Evolutionary conservation across 2,888 invertebrate species (phyloP).

Genomic region (Allygus modestus): DNA sequence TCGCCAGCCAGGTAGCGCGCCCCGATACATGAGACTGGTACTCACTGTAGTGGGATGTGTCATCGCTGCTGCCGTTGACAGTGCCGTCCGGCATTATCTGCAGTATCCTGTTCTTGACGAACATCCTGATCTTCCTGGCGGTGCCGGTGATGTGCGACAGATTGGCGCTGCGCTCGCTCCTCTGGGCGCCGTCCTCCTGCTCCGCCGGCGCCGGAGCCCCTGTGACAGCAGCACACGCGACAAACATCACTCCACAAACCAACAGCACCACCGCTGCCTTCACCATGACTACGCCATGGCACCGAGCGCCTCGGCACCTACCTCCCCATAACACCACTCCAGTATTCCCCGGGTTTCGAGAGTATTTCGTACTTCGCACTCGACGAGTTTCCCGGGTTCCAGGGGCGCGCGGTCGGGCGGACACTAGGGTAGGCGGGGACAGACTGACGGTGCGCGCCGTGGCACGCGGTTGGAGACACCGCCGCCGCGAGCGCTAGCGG

Average conservation of each 20-base stretch:
- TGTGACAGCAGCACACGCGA: conserved; percentile 69
- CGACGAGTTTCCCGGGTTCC: neutral
- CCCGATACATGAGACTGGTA: no score
- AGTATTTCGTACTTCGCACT: neutral
- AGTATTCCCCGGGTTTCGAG: neutral
- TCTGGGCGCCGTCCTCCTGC: conserved; percentile 74
- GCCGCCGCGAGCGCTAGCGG: conserved; percentile 40
- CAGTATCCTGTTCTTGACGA: conserved; percentile 89
- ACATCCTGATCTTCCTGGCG: conserved; percentile 88
- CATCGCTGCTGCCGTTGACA: conserved; percentile 89
- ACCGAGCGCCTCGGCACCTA: conserved; percentile 39
- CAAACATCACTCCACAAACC: conserved; percentile 51
- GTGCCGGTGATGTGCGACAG: conserved; percentile 89
- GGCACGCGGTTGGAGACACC: conserved; percentile 19
- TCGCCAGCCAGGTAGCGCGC: no score
- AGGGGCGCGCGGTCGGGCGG: neutral
- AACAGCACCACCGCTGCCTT: conserved; percentile 35
- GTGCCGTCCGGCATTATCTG: conserved; percentile 91
- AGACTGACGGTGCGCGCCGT: conserved; percentile 8
- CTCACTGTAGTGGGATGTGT: conserved; percentile 91
- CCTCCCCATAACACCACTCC: conserved; percentile 33
- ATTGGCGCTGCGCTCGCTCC: conserved; percentile 88
- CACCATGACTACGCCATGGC: conserved; percentile 59
- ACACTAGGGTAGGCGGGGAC: neutral
- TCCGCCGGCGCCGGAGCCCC: conserved; percentile 73